phyloP scores from a whole-genome alignment of 2,113 vertebrate species.

The Colossoma macropomum region DNA sequence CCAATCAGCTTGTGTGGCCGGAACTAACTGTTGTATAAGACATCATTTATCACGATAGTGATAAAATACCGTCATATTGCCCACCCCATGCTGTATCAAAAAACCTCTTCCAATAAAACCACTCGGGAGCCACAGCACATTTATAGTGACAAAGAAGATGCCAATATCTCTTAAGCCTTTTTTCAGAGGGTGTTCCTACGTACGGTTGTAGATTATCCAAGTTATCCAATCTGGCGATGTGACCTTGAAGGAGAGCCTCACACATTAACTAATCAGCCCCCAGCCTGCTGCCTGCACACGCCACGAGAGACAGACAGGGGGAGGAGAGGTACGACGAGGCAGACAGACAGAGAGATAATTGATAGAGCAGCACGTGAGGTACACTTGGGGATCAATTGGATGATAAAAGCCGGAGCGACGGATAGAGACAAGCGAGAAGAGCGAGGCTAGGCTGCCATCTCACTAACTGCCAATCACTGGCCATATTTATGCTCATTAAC shows the following conservation, averaged over 20 bases:
- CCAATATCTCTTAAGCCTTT: neutral
- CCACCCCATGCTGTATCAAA: no score
- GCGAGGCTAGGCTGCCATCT: neutral
- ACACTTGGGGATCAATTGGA: neutral
- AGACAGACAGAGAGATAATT: slow-evolving; percentile 29
- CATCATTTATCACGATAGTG: no score
- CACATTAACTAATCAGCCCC: slow-evolving; percentile 1
- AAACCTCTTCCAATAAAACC: no score
- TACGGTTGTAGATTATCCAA: neutral
- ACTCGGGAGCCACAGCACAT: no score
- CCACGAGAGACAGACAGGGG: slow-evolving; percentile 10
- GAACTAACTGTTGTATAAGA: no score
- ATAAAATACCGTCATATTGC: no score
- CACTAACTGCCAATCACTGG: neutral
- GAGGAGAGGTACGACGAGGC: neutral
- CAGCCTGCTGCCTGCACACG: slow-evolving; percentile 4
- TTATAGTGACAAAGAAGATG: neutral
- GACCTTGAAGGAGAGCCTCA: slow-evolving; percentile 15
- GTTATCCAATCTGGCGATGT: neutral
- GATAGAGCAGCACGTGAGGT: slow-evolving; percentile 4
- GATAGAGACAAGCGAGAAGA: neutral
- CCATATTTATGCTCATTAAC: neutral
- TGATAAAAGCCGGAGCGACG: neutral
- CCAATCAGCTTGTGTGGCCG: no score
- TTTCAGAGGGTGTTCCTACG: neutral